Percentiles rank a stretch among this genome's conserved stretches.
Conservation (phyloP, 2,888 invertebrate species). For the Microctonus brassicae region DNA sequence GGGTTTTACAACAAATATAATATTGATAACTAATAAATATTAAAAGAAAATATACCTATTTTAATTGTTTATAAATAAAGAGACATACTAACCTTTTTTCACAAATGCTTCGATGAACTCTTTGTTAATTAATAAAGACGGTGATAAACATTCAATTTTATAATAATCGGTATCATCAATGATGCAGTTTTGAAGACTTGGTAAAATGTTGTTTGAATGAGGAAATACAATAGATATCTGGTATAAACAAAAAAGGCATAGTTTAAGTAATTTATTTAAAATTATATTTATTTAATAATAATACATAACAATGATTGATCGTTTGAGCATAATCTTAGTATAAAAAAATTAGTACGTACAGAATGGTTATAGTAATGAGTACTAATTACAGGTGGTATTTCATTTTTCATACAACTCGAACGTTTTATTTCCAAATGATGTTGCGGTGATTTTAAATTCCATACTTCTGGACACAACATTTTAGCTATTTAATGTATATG, state of each 20-base stretch:
- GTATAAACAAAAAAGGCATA: constrained; percentile 57
- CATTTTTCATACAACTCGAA: constrained; percentile 33
- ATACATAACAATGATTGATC: constrained; percentile 23
- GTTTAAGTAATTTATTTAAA: constrained; percentile 50
- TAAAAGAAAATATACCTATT: background rate
- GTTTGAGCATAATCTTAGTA: background rate
- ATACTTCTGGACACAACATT: constrained; percentile 75
- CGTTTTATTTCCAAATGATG: constrained; percentile 60
- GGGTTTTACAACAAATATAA: background rate
- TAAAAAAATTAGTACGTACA: constrained; percentile 62
- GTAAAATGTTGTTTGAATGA: constrained; percentile 68
- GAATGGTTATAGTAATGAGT: constrained; percentile 72
- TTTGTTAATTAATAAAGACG: constrained; percentile 70
- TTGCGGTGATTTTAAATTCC: constrained; percentile 71
- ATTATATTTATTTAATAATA: background rate
- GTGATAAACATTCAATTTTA: constrained; percentile 68
- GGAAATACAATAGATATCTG: constrained; percentile 74
- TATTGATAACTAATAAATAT: background rate
- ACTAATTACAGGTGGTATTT: constrained; percentile 60
- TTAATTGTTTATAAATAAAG: background rate
- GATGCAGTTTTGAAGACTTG: constrained; percentile 64
- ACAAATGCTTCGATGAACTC: constrained; percentile 74
- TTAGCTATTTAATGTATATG: too few species aligned
- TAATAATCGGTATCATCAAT: constrained; percentile 73
- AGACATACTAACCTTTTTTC: constrained; percentile 70